Base-by-base conservation (phyloP, 2,888 invertebrate genomes). In the Catocala sponsa region DNA sequence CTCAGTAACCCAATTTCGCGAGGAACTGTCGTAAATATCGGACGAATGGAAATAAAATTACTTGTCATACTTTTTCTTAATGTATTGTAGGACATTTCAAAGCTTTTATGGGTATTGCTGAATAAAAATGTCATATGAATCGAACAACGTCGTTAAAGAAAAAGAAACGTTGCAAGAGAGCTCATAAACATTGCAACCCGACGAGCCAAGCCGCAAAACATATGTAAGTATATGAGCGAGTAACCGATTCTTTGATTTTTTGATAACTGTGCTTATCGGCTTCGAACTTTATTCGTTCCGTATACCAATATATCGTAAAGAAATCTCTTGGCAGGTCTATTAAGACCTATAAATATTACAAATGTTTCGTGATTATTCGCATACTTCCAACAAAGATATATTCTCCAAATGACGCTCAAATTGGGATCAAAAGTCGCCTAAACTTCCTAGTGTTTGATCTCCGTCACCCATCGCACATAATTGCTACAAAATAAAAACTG, bases 1-100 rank as follows among this genome's bases (percentile, higher is more conserved):
- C 81, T 80, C 66, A 72, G 76, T 85, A 82, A 85, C 84, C 84
- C 70, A 82, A 79, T 84, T 84, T 70, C 64, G 47, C 9, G 6
- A 41, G 56, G 50, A 57, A 65, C 59, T 66, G 57, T 51, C 59
- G 62, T 50, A 59, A 67, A 74, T 76, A 64, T 59, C 65, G 63
- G 50, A 52, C 53, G 51, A 65, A 52, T 59, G 61, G 63, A 61
- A 76, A 76, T 71, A 60, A 65, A 74, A 68, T 74, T 71, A 63
- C 47, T 41, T 59, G 25, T 70, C 63, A 65, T 63, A 63, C 65
- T 60, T 54, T 50, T 58, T 50, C 63, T 15, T 46, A 32, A 50
- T 51, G 61, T 63, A 70, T 71, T 74, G 54, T 67, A 56, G 68
- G 38, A 25, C 25, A 49, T 55, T 63, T 46, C 12, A 52, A 25